Percentiles rank a stretch among this genome's conserved stretches.
Evolutionary conservation across 2,113 vertebrate species (phyloP).

Genomic region (Pangasianodon gigas): DNA sequence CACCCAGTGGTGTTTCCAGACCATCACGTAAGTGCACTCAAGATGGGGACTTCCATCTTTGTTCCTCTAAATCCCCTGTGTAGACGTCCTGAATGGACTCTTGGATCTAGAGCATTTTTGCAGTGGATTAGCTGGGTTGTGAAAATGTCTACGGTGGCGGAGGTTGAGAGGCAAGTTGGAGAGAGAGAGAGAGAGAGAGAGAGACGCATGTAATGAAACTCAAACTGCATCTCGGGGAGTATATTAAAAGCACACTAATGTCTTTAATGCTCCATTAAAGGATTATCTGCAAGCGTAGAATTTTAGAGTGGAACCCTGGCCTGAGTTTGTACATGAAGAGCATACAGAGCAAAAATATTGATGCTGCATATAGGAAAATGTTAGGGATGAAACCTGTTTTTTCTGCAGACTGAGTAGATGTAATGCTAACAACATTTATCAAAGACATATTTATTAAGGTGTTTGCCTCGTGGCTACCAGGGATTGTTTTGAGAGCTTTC

Average conservation of each 20-base stretch:
- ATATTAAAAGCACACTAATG: conserved; percentile 32
- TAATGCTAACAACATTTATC: not conserved
- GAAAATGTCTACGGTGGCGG: not conserved
- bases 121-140: conserved; percentile 4
- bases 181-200: conserved; percentile 1
- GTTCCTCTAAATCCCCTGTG: not conserved
- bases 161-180: conserved; percentile 2
- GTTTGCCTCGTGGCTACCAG: not conserved
- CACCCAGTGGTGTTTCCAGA: not conserved
- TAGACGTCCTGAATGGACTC: not conserved
- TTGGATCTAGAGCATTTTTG: not conserved
- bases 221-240: conserved; percentile 5
- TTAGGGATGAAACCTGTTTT: not conserved
- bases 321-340: not conserved
- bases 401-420: not conserved
- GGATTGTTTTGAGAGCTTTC: not conserved
- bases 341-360: not conserved
- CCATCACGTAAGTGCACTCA: not conserved
- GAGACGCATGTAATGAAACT: conserved; percentile 10
- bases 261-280: conserved; percentile 32
- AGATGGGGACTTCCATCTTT: not conserved
- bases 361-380: not conserved
- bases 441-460: not conserved
- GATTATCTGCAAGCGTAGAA: conserved; percentile 32
- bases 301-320: conserved; percentile 5